Percentiles rank a stretch among this genome's conserved stretches.
Conservation (phyloP, 2,888 invertebrate species). For the Drosophila histrio region DNA sequence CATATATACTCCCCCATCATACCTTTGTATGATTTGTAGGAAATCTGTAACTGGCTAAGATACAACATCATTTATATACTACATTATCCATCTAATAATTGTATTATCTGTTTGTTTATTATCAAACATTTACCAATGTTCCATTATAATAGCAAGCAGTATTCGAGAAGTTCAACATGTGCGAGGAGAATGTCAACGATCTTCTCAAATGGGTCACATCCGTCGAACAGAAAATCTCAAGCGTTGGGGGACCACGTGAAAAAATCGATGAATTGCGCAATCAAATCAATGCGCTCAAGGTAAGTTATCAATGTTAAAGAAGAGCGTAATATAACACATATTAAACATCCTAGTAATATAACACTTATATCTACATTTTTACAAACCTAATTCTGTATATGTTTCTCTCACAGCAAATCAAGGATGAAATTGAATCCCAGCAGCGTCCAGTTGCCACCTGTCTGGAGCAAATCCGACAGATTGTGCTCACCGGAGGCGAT, state of each 20-base stretch:
- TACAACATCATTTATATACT: neutral
- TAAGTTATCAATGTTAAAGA: constrained; percentile 76
- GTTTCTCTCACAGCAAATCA: constrained; percentile 88
- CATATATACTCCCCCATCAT: constrained; percentile 18
- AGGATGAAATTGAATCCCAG: constrained; percentile 95
- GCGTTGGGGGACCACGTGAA: constrained; percentile 94
- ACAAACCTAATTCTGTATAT: neutral
- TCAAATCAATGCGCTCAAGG: constrained; percentile 95
- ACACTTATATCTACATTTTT: no score
- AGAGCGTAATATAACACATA: no score
- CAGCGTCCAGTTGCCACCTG: constrained; percentile 93
- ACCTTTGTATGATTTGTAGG: constrained; percentile 31
- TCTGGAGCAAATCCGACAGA: constrained; percentile 94
- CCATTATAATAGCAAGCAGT: constrained; percentile 91
- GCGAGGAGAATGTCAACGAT: constrained; percentile 93
- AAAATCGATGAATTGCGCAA: constrained; percentile 93
- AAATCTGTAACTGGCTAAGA: constrained; percentile 31
- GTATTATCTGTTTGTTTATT: constrained; percentile 13
- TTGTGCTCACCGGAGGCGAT: constrained; percentile 95
- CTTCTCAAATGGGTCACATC: constrained; percentile 94
- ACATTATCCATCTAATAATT: constrained; percentile 32
- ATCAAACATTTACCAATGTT: constrained; percentile 25
- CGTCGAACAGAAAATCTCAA: constrained; percentile 92
- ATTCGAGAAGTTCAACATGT: constrained; percentile 96
- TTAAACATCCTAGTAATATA: no score